Percentiles rank a stretch among this genome's conserved stretches.
These are phyloP conservation scores for Hemaris fuciformis DNA, from an alignment of 2,888 invertebrate genomes.

Conservation along the genomic window DNA sequence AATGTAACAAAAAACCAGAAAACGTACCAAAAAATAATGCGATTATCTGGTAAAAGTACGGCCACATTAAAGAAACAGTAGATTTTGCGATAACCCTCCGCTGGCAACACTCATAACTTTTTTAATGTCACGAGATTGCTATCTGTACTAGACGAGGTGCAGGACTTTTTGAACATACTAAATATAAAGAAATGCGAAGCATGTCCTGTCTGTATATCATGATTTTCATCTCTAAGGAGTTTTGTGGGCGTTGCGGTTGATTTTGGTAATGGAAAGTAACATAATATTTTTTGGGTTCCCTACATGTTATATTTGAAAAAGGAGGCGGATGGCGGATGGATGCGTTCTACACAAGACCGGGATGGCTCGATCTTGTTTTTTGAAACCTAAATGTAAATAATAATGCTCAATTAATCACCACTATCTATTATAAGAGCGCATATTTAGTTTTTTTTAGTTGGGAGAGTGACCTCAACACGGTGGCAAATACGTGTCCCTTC, in stretches of 20 bases:
- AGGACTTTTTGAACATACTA: neutral
- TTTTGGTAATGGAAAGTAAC: neutral
- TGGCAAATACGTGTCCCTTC: no score
- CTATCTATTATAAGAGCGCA: no score
- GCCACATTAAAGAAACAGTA: conserved; percentile 5
- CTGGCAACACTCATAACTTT: neutral
- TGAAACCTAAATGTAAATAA: no score
- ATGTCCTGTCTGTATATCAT: neutral
- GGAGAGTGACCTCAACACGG: no score
- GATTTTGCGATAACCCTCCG: conserved; percentile 1
- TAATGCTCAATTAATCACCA: no score
- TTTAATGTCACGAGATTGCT: conserved; percentile 7
- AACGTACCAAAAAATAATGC: neutral
- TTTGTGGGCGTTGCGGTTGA: neutral
- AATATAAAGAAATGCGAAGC: neutral
- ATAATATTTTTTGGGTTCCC: neutral
- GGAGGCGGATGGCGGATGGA: no score
- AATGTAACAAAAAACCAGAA: neutral
- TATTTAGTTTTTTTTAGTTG: no score
- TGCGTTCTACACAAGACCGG: no score
- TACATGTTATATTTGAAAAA: no score
- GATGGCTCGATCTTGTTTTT: no score
- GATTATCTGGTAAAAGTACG: conserved; percentile 5
- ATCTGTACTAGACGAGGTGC: conserved; percentile 6
- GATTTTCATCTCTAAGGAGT: neutral